These are phyloP conservation scores for Dendrolimus punctatus DNA, from an alignment of 1,140 invertebrate genomes.

Conservation along the genomic window DNA sequence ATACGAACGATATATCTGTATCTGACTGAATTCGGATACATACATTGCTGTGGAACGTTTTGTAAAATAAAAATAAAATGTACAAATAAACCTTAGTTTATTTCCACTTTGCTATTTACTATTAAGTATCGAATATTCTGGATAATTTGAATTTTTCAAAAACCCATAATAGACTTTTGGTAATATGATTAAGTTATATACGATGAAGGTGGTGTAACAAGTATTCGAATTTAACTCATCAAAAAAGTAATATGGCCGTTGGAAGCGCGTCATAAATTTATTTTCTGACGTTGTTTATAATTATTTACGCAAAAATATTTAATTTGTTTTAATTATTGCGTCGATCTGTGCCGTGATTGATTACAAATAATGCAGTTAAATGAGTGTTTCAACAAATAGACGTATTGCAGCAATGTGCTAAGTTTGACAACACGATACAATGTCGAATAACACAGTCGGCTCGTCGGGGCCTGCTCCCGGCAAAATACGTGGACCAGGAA, in stretches of 20 bases:
- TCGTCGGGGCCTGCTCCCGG: slow-evolving; percentile 67
- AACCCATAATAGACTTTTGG: no score
- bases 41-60: no score
- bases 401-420: slow-evolving; percentile 41
- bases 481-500: slow-evolving; percentile 77
- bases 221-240: slow-evolving; percentile 7
- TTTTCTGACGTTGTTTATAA: slow-evolving; percentile 64
- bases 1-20: no score
- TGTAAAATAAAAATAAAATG: not conserved
- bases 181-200: no score
- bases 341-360: slow-evolving; percentile 5
- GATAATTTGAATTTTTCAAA: no score
- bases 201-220: no score
- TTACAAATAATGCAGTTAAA: slow-evolving; percentile 20
- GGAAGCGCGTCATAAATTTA: slow-evolving; percentile 65
- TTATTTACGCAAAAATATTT: slow-evolving; percentile 42
- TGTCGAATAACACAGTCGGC: slow-evolving; percentile 68
- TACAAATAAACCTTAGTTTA: slow-evolving; percentile 1
- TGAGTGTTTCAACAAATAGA: slow-evolving; percentile 9
- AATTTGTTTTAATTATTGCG: slow-evolving; percentile 19
- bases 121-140: no score
- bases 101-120: not conserved
- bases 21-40: no score
- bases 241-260: slow-evolving; percentile 60
- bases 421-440: slow-evolving; percentile 32